These are phyloP conservation scores for Nephrotoma appendiculata DNA, from an alignment of 2,888 invertebrate genomes.

Conservation along the genomic window DNA sequence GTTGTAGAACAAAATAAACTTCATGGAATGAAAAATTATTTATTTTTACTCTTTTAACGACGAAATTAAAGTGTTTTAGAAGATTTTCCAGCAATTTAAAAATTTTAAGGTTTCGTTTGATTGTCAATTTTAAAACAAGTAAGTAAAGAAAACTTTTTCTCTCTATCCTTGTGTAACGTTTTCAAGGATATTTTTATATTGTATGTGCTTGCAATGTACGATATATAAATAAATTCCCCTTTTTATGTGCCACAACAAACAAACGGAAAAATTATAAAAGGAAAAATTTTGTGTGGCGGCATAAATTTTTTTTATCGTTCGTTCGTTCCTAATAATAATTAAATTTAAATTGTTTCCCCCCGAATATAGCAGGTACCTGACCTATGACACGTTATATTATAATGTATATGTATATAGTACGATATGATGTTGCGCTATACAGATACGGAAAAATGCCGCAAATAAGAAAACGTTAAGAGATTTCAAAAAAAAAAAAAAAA, in stretches of 20 bases:
- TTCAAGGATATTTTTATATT: not conserved
- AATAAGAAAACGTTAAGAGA: not conserved
- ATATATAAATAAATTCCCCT: not conserved
- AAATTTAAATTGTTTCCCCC: not conserved
- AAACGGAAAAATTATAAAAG: not conserved
- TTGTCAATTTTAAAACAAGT: not conserved
- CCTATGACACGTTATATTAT: not conserved
- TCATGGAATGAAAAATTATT: not conserved
- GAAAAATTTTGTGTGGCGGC: not conserved
- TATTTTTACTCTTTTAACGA: not conserved
- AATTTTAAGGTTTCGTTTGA: not conserved
- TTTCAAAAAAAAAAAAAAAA: not conserved
- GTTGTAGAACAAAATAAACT: not conserved
- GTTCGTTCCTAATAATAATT: not conserved
- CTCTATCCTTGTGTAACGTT: not conserved
- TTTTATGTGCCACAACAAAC: not conserved
- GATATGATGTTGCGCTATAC: not conserved
- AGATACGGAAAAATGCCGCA: not conserved
- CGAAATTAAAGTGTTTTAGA: not conserved
- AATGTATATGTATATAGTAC: not conserved
- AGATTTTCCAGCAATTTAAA: not conserved
- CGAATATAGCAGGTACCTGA: not conserved
- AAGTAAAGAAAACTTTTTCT: not conserved
- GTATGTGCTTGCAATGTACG: not conserved
- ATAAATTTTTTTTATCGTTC: not conserved